Evolutionary conservation across 2,888 invertebrate genomes (phyloP).

Genomic region (Sarcophaga caerulescens): DNA sequence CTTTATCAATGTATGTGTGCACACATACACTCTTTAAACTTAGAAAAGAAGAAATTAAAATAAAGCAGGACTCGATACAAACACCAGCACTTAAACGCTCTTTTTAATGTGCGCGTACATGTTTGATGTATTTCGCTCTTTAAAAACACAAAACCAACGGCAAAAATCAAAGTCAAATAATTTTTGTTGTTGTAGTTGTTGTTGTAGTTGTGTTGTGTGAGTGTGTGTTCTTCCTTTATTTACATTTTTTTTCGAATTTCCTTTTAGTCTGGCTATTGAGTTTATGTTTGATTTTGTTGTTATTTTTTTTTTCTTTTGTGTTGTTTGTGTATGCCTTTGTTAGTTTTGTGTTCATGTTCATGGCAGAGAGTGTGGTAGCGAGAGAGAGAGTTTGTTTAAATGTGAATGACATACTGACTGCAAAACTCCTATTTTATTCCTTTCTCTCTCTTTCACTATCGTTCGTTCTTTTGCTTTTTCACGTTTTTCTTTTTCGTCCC

Average conservation of each 20-base stretch:
- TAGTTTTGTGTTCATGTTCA: constrained; percentile 28
- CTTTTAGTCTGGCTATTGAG: constrained; percentile 50
- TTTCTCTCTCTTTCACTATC: neutral
- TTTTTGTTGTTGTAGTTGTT: constrained; percentile 69
- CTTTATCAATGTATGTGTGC: no score
- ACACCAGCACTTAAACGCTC: neutral
- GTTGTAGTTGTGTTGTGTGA: neutral
- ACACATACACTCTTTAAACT: no score
- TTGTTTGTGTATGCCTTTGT: constrained; percentile 12
- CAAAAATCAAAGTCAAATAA: constrained; percentile 78
- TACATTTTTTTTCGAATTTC: constrained; percentile 9
- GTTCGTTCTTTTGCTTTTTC: no score
- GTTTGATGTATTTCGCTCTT: neutral
- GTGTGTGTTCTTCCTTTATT: constrained; percentile 23
- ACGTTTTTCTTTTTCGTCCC: no score
- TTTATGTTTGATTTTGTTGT: constrained; percentile 25
- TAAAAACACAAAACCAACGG: constrained; percentile 68
- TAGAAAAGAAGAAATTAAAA: neutral
- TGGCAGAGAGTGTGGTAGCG: neutral
- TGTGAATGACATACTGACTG: constrained; percentile 60
- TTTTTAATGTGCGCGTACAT: neutral
- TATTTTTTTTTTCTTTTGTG: neutral
- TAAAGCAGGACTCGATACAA: neutral
- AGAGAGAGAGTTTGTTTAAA: constrained; percentile 12
- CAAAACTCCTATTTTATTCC: constrained; percentile 1